Base-by-base conservation (phyloP, 2,888 invertebrate genomes). In the Acleris emargana region DNA sequence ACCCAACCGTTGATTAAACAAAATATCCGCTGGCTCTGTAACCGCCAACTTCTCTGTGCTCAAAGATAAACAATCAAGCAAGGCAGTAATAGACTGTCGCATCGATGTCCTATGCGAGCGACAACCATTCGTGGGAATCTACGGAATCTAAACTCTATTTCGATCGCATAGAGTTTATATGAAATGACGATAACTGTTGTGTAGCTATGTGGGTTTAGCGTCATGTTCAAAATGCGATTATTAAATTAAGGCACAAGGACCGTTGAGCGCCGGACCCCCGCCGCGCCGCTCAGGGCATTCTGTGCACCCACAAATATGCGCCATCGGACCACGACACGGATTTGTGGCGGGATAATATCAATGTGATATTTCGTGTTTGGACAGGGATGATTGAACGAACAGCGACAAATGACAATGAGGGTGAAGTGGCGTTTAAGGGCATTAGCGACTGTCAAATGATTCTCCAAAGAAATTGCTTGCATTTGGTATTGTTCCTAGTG, bases 161-260 rank as follows among this genome's bases (percentile, higher is more conserved):
- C 51, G 17, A 18, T 7, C 17, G 7, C 20, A 57, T 61, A 57
- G 51, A 61, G 66, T 57, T 60, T 50, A 20, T 42, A 7, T 43
- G 50, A 47, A 13, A 54, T 53, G 25, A 25, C 25, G 22, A 45
- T 61, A 52, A 45, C 51, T 57, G 47, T 54, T 45, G 51, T 43
- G 28, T 55, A 66, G 66, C 60, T 66, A 66, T 66, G 66, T 66
- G 66, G 66, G 66, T 66, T 74, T 72, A 58, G 68, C 72, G 71
- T 74, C 60, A 67, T 71, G 71, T 77, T 79, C 76, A 76, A 77
- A 81, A 79, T 72, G 81, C 82, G 86, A 86, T 88, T 87, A 88
- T 87, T 88, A 83, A 88, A 87, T 85, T 84, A 84, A 84, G 80
- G 75, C 76, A 78, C 68, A 73, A 75, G 81, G 77, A 77, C 77